Evolutionary conservation across 2,113 vertebrate species (phyloP), one percentile per base, ranked within the genome.

Genomic region (Thryonomys swinderianus): DNA sequence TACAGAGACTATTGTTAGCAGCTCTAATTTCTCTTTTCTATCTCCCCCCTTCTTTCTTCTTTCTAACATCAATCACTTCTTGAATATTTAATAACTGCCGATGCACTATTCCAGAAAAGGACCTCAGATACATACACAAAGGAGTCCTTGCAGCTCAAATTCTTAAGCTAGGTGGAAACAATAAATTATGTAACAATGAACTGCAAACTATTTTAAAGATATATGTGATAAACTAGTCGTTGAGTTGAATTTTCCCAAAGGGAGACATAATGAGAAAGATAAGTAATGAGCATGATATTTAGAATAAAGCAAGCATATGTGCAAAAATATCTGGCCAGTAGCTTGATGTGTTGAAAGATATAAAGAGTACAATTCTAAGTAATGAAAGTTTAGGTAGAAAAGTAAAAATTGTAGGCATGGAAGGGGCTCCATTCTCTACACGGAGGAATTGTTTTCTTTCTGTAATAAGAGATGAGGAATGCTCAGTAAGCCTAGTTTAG

Each of bases 81-180:
- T 90, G 53, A 71, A 17, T 85, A 83, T 71, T 88, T 82, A 90
- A 74, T 34, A 27, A 90, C 40, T 64, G 42, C 5, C 45, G 64
- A 1, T 55, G 4, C 13, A 57, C 3, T 84, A n/a, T 55, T 71
- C 9, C 57, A 79, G 61, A 74, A 42, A 59, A 17, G 45, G 34
- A 74, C 95, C 18, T 25, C 30, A 85, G 67, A 80, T 73, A 42
- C 42, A 55, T 85, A 55, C 42, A 51, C 20, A 96, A 92, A 73
- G 55, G 16, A 79, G 71, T 79, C 10, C 9, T 91, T 67, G 69
- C 53, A 92, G 64, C 11, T 25, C 67, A 80, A 71, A 59, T 78
- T 51, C 62, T 88, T 88, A 95, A 69, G 51, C 16, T 85, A 42
- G 51, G 37, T 62, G 66, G 4, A 7, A 40, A 78, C 40, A 71